These are phyloP conservation scores for Dipus sagitta DNA, from an alignment of 2,797 vertebrate genomes.

Conservation along the genomic window DNA sequence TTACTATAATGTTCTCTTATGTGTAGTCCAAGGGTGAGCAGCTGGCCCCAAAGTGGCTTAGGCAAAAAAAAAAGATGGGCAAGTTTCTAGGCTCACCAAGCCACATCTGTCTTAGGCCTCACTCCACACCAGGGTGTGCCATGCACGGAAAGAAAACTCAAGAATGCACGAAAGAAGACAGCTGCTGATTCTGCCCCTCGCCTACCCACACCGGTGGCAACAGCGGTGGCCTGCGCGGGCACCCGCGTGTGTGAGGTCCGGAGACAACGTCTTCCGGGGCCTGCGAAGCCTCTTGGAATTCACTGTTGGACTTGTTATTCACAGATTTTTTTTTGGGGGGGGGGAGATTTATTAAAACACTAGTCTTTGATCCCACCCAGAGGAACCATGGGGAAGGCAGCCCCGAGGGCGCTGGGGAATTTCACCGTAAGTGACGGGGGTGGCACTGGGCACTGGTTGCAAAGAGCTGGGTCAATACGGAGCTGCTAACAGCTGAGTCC, in stretches of 20 bases:
- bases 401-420: background rate
- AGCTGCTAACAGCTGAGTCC: background rate
- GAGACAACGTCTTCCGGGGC: background rate
- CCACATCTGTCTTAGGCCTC: background rate
- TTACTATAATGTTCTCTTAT: background rate
- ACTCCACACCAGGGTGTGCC: background rate
- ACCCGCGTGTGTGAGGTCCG: background rate
- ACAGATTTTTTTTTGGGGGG: background rate
- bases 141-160: background rate
- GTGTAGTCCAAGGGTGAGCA: background rate
- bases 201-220: background rate
- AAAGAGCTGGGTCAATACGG: background rate
- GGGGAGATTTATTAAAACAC: background rate
- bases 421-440: background rate
- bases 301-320: background rate
- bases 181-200: background rate
- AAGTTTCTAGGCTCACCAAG: background rate
- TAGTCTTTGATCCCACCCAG: background rate
- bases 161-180: background rate
- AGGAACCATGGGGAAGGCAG: background rate
- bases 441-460: background rate
- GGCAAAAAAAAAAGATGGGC: background rate
- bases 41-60: background rate
- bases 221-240: background rate
- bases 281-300: background rate